Percentiles rank a stretch among this genome's conserved stretches.
These are phyloP conservation scores for Chelon auratus DNA, from an alignment of 2,797 vertebrate species.

Conservation along the genomic window DNA sequence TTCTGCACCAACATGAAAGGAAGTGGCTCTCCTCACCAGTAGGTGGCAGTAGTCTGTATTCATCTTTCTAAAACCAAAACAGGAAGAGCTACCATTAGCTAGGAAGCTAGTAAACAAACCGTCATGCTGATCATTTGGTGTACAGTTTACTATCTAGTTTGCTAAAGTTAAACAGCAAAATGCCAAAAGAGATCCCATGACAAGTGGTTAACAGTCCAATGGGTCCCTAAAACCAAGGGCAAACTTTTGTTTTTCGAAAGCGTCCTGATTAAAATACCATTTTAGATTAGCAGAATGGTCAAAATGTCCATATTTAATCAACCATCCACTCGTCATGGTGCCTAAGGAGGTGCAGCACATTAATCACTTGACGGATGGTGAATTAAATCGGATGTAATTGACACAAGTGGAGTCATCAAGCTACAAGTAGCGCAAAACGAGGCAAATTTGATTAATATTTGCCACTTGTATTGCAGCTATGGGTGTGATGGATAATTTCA, in stretches of 20 bases:
- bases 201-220: no score
- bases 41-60: no score
- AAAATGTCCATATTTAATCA: background rate
- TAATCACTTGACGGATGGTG: conserved; percentile 10
- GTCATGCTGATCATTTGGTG: no score
- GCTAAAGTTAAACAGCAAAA: no score
- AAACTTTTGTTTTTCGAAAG: background rate
- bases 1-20: no score
- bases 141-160: no score
- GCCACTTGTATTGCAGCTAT: conserved; percentile 27
- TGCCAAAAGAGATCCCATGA: no score
- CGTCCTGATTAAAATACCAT: background rate
- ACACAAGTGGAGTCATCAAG: conserved; percentile 12
- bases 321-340: background rate
- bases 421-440: conserved; percentile 10
- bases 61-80: no score
- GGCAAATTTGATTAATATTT: conserved; percentile 19
- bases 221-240: background rate
- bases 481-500: conserved; percentile 16
- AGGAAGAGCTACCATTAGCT: no score
- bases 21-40: no score
- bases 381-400: conserved; percentile 6
- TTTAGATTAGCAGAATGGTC: background rate
- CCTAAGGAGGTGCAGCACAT: conserved; percentile 8
- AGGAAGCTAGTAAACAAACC: no score